Evolutionary conservation across 2,113 vertebrate genomes (phyloP).

Genomic region (Edolisoma coerulescens): DNA sequence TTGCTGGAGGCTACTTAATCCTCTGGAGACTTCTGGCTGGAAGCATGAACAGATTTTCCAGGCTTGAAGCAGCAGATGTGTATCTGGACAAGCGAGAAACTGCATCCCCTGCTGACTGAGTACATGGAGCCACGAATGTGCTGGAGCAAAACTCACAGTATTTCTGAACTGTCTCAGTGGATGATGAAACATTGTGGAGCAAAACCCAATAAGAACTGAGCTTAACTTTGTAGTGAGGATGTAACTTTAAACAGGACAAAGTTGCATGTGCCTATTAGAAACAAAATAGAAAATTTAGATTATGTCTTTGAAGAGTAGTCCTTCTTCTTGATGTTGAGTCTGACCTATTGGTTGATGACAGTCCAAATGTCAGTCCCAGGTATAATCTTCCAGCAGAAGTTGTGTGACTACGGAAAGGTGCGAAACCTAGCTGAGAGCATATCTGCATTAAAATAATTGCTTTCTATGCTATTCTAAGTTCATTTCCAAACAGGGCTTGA

Average conservation of each 20-base stretch:
- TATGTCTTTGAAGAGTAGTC: not conserved
- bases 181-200: not conserved
- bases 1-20: not conserved
- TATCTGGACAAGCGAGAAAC: not conserved
- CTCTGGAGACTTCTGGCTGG: not conserved
- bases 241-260: not conserved
- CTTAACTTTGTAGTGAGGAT: not conserved
- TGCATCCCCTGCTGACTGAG: not conserved
- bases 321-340: not conserved
- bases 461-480: not conserved
- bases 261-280: not conserved
- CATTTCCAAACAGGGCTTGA: not conserved
- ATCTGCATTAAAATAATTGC: not conserved
- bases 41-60: not conserved
- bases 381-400: not conserved
- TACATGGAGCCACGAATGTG: not conserved
- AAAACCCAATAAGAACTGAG: not conserved
- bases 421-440: not conserved
- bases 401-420: not conserved
- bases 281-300: not conserved
- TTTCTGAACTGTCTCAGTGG: not conserved
- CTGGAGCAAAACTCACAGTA: not conserved
- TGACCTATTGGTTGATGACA: not conserved
- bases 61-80: not conserved
- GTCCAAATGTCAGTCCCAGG: not conserved